Evolutionary conservation across 2,888 invertebrate genomes (phyloP).

Genomic region (Iphiclides podalirius): DNA sequence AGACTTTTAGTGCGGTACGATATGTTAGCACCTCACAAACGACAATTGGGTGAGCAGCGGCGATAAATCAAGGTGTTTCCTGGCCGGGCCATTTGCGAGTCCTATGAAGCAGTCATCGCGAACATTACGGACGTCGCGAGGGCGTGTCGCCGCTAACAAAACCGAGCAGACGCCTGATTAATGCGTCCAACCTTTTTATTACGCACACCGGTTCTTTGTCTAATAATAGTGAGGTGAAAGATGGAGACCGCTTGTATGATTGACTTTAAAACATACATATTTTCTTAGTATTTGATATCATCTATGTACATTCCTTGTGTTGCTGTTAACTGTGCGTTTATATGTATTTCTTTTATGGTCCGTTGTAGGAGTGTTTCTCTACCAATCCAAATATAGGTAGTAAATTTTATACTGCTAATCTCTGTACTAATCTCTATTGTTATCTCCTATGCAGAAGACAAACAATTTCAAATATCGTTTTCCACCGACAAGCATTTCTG

Average conservation of each 20-base stretch:
- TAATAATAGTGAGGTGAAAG: background rate
- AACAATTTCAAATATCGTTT: too few relatives aligned
- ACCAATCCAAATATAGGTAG: too few relatives aligned
- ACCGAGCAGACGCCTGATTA: background rate
- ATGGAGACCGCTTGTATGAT: background rate
- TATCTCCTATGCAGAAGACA: too few relatives aligned
- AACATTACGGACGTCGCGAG: background rate
- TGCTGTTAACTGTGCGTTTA: too few relatives aligned
- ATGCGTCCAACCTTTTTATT: background rate
- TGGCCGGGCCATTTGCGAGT: background rate
- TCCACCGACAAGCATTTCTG: too few relatives aligned
- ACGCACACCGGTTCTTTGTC: background rate
- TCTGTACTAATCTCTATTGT: too few relatives aligned
- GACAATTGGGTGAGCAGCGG: constrained; percentile 4
- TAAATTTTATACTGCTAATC: background rate
- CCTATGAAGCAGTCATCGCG: constrained; percentile 15
- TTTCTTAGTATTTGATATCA: too few relatives aligned
- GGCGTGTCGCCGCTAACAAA: background rate
- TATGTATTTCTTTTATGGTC: too few relatives aligned
- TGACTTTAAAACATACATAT: too few relatives aligned
- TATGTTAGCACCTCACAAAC: constrained; percentile 9
- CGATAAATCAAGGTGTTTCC: constrained; percentile 7
- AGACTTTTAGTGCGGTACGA: background rate
- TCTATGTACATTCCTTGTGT: too few relatives aligned
- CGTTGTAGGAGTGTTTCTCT: too few relatives aligned